Evolutionary conservation across 2,797 vertebrate genomes (phyloP).

Genomic region (Odontamblyopus rebecca): DNA sequence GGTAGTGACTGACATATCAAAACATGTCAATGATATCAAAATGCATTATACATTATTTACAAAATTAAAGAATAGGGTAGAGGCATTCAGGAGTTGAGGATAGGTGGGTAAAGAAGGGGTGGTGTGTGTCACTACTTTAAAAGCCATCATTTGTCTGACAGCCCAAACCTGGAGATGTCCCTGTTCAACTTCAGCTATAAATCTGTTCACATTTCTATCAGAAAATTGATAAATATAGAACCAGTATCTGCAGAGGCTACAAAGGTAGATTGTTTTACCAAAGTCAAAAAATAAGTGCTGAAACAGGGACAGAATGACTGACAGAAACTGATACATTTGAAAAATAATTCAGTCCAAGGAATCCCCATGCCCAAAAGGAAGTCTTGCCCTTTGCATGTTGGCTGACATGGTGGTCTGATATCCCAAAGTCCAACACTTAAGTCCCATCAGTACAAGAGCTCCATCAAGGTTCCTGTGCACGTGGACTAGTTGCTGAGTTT

Average conservation of each 20-base stretch:
- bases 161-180: conserved; percentile 60
- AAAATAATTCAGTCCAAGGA: conserved; percentile 49
- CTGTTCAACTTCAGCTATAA: conserved; percentile 42
- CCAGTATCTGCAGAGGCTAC: conserved; percentile 51
- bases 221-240: conserved; percentile 49
- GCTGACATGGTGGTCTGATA: conserved; percentile 28
- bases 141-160: conserved; percentile 36
- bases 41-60: conserved; percentile 84
- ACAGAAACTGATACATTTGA: conserved; percentile 45
- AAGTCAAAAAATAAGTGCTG: conserved; percentile 35
- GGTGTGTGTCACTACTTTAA: conserved; percentile 51
- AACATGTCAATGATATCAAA: conserved; percentile 86
- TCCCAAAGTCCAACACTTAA: conserved; percentile 36
- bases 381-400: conserved; percentile 33
- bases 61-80: conserved; percentile 54
- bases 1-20: conserved; percentile 83
- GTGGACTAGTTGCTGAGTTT: conserved; percentile 24
- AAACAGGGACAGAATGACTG: conserved; percentile 43
- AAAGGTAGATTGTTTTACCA: conserved; percentile 43
- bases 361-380: conserved; percentile 36
- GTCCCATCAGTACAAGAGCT: conserved; percentile 38
- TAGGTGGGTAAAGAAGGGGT: conserved; percentile 41
- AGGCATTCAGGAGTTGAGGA: conserved; percentile 16
- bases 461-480: conserved; percentile 24
- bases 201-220: conserved; percentile 65